Evolutionary conservation across 1,140 invertebrate species (phyloP).

Genomic region (Drosophila littoralis): DNA sequence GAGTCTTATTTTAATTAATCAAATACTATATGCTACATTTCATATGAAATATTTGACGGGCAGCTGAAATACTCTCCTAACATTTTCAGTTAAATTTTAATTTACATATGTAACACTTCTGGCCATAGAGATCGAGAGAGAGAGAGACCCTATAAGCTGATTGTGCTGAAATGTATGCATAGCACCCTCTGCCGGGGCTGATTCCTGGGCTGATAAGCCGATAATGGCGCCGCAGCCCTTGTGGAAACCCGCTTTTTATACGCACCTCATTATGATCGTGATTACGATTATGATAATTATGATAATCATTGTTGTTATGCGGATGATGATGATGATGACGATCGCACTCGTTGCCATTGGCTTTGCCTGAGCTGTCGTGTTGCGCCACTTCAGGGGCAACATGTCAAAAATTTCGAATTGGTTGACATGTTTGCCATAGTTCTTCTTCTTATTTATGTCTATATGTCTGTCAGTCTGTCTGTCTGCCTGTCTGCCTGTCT

Average conservation of each 20-base stretch:
- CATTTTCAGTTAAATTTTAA: background rate
- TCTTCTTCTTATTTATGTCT: conserved; percentile 25
- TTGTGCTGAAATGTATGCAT: background rate
- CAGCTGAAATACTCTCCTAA: too few species aligned
- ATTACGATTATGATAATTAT: conserved; percentile 21
- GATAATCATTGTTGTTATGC: conserved; percentile 9
- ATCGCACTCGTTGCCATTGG: conserved; percentile 36
- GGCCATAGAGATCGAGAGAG: background rate
- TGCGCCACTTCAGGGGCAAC: conserved; percentile 68
- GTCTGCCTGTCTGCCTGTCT: conserved; percentile 10
- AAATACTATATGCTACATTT: too few species aligned
- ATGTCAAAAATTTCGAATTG: conserved; percentile 63
- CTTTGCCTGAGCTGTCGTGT: conserved; percentile 25
- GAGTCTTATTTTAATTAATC: too few species aligned
- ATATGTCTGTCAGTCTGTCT: conserved; percentile 18
- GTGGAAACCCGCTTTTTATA: conserved; percentile 9
- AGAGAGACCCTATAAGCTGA: too few species aligned
- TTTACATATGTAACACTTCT: background rate
- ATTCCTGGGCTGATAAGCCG: conserved; percentile 50
- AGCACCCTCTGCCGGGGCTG: conserved; percentile 5
- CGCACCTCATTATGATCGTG: conserved; percentile 13
- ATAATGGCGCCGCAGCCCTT: conserved; percentile 46
- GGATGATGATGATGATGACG: conserved; percentile 3
- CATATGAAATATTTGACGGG: too few species aligned
- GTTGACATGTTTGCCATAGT: conserved; percentile 70